A percentile compares a stretch with the other conserved stretches of the same genome.
Conservation (phyloP, 2,113 vertebrate species). For the Eira barbara region DNA sequence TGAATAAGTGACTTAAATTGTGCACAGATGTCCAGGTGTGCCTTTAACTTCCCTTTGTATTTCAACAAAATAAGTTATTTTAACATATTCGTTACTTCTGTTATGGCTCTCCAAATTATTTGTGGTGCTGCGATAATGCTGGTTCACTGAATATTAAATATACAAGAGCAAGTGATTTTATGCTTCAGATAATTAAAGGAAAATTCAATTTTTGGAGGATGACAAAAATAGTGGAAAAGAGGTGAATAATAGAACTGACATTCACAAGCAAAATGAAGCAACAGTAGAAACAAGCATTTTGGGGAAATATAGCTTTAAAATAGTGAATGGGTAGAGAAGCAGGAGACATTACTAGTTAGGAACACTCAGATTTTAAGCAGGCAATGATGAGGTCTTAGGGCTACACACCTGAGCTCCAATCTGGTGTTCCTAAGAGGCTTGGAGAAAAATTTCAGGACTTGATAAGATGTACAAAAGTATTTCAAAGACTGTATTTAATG, state of each 20-base stretch:
- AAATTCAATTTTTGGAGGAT: constrained; percentile 48
- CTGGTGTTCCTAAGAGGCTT: background rate
- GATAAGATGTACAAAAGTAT: background rate
- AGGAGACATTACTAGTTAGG: background rate
- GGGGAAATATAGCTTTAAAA: background rate
- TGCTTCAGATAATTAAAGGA: constrained; percentile 35
- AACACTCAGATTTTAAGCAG: background rate
- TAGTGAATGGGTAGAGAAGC: background rate
- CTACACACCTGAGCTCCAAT: background rate
- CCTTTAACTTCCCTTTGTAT: constrained; percentile 45
- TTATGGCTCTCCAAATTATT: constrained; percentile 10
- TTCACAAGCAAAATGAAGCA: constrained; percentile 27
- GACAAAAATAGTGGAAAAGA: background rate
- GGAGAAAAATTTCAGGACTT: background rate
- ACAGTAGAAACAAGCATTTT: background rate
- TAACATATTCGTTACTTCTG: constrained; percentile 39
- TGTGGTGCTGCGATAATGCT: background rate
- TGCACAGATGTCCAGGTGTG: constrained; percentile 21
- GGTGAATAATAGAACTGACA: background rate
- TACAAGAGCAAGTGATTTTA: constrained; percentile 40
- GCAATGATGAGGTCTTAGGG: background rate
- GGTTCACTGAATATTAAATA: constrained; percentile 49
- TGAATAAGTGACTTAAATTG: background rate
- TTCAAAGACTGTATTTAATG: background rate
- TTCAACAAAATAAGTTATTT: constrained; percentile 31